Base-by-base conservation (phyloP, 2,888 invertebrate genomes). In the Athripsodes cinereus region DNA sequence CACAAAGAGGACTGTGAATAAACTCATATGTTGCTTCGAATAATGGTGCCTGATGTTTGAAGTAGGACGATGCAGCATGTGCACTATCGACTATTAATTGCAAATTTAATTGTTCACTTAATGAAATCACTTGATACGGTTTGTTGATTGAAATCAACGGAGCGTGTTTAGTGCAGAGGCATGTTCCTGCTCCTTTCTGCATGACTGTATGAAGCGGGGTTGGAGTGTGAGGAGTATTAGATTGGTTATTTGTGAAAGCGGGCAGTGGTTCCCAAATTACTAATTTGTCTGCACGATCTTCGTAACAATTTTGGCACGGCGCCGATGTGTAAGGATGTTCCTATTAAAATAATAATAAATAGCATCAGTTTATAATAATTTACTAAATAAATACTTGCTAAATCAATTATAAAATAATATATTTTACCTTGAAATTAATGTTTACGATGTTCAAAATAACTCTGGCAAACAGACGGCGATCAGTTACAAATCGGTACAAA, bases 11-110 rank as follows among this genome's bases (percentile, higher is more conserved):
- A 1, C 92, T 92, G 66, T 94, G 93, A 1, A 92, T 90, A 68
- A 94, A 94, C 69, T 92, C 91, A 69, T 91, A 95, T 3, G 83
- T 82, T 0, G 93, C 94, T 71, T 92, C 88, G 69, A 94, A 93
- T 2, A 94, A 77, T 0, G 93, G 88, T 34, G 85, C 83, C 2
- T 87, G 83, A 67, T 92, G 90, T 70, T 93, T 93, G 74, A 93
- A 94, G 71, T 93, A 93, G 54, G 89, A 92, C 0, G 88, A 82
- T 1, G 92, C 90, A 2, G 92, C 90, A 67, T 92, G 91, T 13
- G 88, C 87, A 13, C 88, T 88, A 67, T 93, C 92, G 0, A 94
- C 86, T 44, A 90, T 85, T 65, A 94, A 78, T 68, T 90, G 89
- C 13, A 93, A 80, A 66, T 91, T 90, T 53, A 93, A 76, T 55